Conservation (phyloP, 2,888 invertebrate species). For the Trichacis sp. region DNA sequence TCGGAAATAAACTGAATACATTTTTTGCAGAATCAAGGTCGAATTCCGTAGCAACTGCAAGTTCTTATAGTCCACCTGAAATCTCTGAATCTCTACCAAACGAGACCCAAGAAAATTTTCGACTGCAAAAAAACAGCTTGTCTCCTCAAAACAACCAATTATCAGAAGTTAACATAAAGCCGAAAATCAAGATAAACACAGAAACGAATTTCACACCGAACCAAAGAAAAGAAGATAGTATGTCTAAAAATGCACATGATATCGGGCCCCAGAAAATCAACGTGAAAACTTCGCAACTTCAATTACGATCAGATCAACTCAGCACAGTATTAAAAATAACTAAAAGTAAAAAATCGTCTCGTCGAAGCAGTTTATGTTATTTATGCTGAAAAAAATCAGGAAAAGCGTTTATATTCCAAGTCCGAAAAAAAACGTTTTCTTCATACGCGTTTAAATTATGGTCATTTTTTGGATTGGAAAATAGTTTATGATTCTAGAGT, state of each 20-base stretch:
- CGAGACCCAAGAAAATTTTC: constrained; percentile 73
- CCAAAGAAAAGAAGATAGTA: constrained; percentile 34
- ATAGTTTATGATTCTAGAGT: too few species aligned
- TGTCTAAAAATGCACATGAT: constrained; percentile 2
- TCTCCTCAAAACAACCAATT: constrained; percentile 52
- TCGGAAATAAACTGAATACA: too few species aligned
- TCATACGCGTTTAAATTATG: too few species aligned
- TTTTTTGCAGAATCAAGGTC: constrained; percentile 75
- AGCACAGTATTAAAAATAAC: constrained; percentile 70
- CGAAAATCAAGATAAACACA: constrained; percentile 46
- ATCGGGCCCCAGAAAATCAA: too few species aligned
- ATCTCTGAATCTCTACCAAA: constrained; percentile 73
- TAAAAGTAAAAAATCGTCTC: constrained; percentile 63
- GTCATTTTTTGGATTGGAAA: too few species aligned
- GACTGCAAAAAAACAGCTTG: constrained; percentile 71
- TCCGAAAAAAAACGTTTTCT: too few species aligned
- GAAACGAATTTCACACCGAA: constrained; percentile 45
- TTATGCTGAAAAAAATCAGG: constrained; percentile 62
- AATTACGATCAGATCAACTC: constrained; percentile 68
- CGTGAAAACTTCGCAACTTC: constrained; percentile 58
- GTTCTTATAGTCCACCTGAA: constrained; percentile 71
- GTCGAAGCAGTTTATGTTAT: constrained; percentile 69
- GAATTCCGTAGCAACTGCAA: constrained; percentile 75
- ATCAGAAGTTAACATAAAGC: constrained; percentile 39
- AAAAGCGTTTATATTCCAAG: too few species aligned